Evolutionary conservation across 2,113 vertebrate species (phyloP).

Genomic region (Prunella fulvescens): DNA sequence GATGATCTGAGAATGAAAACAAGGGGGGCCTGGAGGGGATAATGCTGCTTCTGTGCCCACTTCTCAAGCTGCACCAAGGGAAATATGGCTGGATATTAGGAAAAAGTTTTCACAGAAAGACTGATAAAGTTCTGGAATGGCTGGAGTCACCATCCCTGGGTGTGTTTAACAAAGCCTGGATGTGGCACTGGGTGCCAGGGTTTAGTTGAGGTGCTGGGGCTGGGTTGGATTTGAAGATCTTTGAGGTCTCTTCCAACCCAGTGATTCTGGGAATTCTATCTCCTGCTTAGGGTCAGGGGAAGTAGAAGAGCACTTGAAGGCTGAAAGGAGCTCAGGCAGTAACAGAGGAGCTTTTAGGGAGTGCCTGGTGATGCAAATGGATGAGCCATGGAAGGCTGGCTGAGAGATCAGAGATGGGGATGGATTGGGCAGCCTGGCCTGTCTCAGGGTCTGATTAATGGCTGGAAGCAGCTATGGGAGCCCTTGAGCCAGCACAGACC

Average conservation of each 20-base stretch:
- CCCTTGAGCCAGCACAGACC: not conserved
- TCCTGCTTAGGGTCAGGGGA: not conserved
- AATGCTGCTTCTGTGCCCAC: not conserved
- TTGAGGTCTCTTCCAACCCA: no score
- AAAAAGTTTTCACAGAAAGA: no score
- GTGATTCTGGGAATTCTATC: not conserved
- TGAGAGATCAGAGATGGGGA: not conserved
- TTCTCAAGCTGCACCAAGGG: not conserved
- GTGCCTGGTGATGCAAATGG: rapidly evolving
- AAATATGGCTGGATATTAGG: no score
- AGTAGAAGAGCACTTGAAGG: not conserved
- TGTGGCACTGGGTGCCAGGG: no score
- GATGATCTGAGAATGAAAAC: not conserved
- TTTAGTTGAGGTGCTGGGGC: no score
- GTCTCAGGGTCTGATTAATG: no score
- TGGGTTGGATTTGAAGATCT: no score
- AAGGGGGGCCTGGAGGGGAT: not conserved
- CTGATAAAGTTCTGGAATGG: no score
- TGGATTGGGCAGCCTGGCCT: not conserved
- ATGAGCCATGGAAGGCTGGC: not conserved
- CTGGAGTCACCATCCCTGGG: no score
- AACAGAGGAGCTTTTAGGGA: not conserved
- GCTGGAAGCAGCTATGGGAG: not conserved
- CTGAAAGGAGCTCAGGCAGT: not conserved
- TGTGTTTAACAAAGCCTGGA: no score